phyloP scores from a whole-genome alignment of 2,113 vertebrate species.

The Forbesichthys papilliferus region DNA sequence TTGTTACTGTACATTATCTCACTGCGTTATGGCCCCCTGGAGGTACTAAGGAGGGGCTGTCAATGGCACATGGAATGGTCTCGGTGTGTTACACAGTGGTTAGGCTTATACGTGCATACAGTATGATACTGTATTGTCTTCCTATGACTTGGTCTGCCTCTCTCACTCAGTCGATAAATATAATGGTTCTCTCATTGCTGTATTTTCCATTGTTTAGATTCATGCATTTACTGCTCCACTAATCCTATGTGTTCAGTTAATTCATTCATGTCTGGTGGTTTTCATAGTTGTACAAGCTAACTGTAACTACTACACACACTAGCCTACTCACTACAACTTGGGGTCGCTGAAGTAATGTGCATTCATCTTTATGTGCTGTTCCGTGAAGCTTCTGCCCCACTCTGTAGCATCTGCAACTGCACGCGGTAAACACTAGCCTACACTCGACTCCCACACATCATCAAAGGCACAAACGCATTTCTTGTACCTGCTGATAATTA shows the following conservation, averaged over 20 bases:
- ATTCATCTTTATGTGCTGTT: too few species aligned
- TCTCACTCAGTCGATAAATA: background rate
- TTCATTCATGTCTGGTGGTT: background rate
- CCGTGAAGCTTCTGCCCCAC: background rate
- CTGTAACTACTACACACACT: too few species aligned
- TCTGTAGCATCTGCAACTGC: constrained; percentile 16
- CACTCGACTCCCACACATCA: too few species aligned
- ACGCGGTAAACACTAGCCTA: constrained; percentile 4
- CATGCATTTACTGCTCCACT: background rate
- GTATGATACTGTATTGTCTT: background rate
- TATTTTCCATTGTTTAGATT: background rate
- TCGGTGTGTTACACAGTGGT: too few species aligned
- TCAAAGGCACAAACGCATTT: constrained; percentile 47
- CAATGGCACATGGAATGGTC: too few species aligned
- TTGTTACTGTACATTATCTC: background rate
- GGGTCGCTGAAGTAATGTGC: too few species aligned
- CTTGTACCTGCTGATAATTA: constrained; percentile 58
- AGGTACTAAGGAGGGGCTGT: too few species aligned
- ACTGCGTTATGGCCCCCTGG: background rate
- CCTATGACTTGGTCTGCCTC: background rate
- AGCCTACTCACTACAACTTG: too few species aligned
- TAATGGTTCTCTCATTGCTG: background rate
- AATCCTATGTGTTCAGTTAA: constrained; percentile 6
- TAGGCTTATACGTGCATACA: too few species aligned
- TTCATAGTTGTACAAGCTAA: background rate